Percentiles rank a stretch among this genome's conserved stretches.
phyloP scores from a whole-genome alignment of 2,888 invertebrate species.

The Trichogramma evanescens region DNA sequence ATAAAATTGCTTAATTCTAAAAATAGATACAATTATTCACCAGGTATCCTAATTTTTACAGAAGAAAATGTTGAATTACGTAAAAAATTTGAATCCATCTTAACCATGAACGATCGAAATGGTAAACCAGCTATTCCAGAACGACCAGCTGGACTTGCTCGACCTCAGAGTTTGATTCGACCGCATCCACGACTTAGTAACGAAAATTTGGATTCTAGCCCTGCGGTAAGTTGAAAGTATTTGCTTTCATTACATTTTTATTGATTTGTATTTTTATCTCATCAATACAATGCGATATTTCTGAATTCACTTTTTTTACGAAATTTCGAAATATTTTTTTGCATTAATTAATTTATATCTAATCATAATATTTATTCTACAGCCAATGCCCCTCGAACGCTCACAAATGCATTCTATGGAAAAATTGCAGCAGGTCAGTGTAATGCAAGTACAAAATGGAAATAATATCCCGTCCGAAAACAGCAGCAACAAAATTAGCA shows the following conservation, averaged over 20 bases:
- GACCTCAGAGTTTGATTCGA: conserved; percentile 47
- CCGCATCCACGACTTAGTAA: conserved; percentile 37
- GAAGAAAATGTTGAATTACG: conserved; percentile 52
- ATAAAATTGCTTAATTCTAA: not conserved
- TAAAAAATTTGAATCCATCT: conserved; percentile 37
- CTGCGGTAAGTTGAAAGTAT: conserved; percentile 39
- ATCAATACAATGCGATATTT: no score
- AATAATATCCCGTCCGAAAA: no score
- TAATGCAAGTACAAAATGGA: conserved; percentile 51
- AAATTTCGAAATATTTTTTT: no score
- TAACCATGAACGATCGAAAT: conserved; percentile 31
- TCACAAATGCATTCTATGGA: conserved; percentile 67
- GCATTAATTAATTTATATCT: no score
- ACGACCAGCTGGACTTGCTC: conserved; percentile 64
- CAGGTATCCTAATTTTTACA: conserved; percentile 13
- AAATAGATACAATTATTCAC: not conserved
- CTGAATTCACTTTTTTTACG: no score
- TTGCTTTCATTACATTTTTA: no score
- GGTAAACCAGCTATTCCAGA: conserved; percentile 76
- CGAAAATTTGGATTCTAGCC: conserved; percentile 40
- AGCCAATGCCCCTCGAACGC: conserved; percentile 54
- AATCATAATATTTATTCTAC: conserved; percentile 15
- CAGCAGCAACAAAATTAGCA: conserved; percentile 16
- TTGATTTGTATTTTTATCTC: no score
- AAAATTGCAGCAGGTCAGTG: conserved; percentile 64